Evolutionary conservation across 2,797 vertebrate species (phyloP), one percentile per base, ranked within the genome.

Genomic region (Sylvilagus floridanus): DNA sequence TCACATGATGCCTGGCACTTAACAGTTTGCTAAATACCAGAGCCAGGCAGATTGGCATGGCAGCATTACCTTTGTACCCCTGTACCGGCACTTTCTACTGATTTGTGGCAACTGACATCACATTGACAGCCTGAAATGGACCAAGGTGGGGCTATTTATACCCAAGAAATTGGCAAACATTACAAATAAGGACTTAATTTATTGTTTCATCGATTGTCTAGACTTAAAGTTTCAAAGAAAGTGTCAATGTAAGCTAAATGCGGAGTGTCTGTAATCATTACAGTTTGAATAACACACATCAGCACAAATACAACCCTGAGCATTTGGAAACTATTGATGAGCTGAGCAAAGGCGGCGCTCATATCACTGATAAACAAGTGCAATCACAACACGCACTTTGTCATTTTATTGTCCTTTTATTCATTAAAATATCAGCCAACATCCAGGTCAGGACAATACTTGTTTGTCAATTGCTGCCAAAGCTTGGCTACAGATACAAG

Each of bases 401-500:
- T 79, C 52, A 4, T 87, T 95, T 73, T 11, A 62, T 19, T 77
- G 81, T 85, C 50, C 66, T 69, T 93, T 84, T 37, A 50, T n/a
- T 95, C 68, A 72, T 84, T 89, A 85, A 94, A 89, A 50, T 91
- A 50, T 84, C 63, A 78, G 68, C 10, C 8, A 68, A 66, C 9
- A 60, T 37, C 73, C 26, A 73, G 24, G 14, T n/a, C 75, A 68
- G 50, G 95, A 68, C 12, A 87, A 66, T 12, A n/a, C 14, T 37
- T 65, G 8, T 86, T 72, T 88, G n/a, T 75, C 16, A 19, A 11
- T 37, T 90, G 35, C n/a, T 65, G 19, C 65, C 50, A 47, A 24
- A 57, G 24, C 21, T 21, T 81, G 26, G n/a, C 66, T 84, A 24
- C 63, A 86, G 60, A 83, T 26, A n/a, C 0, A 71, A 78, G 37